Conservation (phyloP, 2,888 invertebrate genomes). For the Drosophila stalkeri region DNA sequence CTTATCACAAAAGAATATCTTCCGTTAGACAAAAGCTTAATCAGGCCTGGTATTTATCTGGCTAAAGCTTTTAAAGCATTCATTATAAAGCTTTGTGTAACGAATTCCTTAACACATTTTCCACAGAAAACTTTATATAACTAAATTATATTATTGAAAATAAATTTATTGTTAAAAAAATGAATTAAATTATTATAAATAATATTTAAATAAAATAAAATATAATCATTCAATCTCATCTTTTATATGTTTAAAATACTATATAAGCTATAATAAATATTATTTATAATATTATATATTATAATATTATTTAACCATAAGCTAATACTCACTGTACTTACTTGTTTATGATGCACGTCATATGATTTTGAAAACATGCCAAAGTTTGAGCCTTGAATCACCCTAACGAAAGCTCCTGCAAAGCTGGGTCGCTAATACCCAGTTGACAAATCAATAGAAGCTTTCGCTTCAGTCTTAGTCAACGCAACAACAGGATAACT, state of each 20-base stretch:
- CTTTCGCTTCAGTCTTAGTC: slow-evolving; percentile 66
- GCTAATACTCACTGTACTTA: background rate
- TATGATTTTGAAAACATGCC: slow-evolving; percentile 7
- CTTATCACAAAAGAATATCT: background rate
- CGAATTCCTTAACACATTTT: background rate
- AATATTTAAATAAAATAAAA: background rate
- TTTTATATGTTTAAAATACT: background rate
- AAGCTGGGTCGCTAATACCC: slow-evolving; percentile 46
- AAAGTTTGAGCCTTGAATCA: slow-evolving; percentile 31
- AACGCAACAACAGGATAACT: slow-evolving; percentile 69
- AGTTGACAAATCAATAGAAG: slow-evolving; percentile 74
- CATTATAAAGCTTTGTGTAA: background rate
- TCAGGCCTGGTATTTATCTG: background rate
- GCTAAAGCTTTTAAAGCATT: background rate
- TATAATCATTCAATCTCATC: background rate
- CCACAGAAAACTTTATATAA: background rate
- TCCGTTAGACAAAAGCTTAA: background rate
- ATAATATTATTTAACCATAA: background rate
- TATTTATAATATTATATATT: too few species aligned
- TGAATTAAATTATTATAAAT: background rate
- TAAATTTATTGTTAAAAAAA: background rate
- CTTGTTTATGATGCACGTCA: background rate
- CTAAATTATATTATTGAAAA: too few species aligned
- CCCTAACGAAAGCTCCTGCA: slow-evolving; percentile 51
- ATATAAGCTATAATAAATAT: background rate